Conservation (phyloP, 2,888 invertebrate species). For the Coronaproctus castanopsis region DNA sequence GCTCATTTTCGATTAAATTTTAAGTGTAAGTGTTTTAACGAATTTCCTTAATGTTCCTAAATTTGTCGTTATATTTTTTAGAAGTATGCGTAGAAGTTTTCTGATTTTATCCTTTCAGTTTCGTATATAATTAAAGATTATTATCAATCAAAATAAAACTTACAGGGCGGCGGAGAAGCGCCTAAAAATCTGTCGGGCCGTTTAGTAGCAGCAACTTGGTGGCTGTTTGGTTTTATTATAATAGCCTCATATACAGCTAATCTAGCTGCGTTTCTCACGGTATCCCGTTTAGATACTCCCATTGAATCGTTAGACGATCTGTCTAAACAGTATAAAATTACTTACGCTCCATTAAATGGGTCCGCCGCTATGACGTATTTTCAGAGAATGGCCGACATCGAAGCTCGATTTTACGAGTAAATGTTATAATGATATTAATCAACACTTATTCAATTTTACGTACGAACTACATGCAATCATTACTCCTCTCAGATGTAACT, state of each 20-base stretch:
- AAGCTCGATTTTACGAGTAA: constrained; percentile 83
- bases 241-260: constrained; percentile 98
- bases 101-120: too few species aligned
- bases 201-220: constrained; percentile 92
- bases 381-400: constrained; percentile 86
- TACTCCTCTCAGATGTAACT: too few species aligned
- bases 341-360: constrained; percentile 77
- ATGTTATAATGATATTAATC: too few species aligned
- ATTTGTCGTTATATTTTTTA: too few species aligned
- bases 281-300: constrained; percentile 76
- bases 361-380: constrained; percentile 86
- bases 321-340: constrained; percentile 86
- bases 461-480: too few species aligned
- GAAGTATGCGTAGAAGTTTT: too few species aligned
- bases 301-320: constrained; percentile 85
- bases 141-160: too few species aligned
- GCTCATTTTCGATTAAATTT: too few species aligned
- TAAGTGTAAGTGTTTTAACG: too few species aligned
- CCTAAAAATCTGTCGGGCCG: constrained; percentile 90
- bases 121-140: too few species aligned
- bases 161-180: constrained; percentile 87
- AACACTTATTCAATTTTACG: too few species aligned
- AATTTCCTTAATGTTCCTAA: too few species aligned
- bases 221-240: constrained; percentile 96
- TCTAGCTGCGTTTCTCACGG: constrained; percentile 88